Percentiles rank a stretch among this genome's conserved stretches.
phyloP scores from a whole-genome alignment of 2,797 vertebrate genomes.

The Poecile montanus region DNA sequence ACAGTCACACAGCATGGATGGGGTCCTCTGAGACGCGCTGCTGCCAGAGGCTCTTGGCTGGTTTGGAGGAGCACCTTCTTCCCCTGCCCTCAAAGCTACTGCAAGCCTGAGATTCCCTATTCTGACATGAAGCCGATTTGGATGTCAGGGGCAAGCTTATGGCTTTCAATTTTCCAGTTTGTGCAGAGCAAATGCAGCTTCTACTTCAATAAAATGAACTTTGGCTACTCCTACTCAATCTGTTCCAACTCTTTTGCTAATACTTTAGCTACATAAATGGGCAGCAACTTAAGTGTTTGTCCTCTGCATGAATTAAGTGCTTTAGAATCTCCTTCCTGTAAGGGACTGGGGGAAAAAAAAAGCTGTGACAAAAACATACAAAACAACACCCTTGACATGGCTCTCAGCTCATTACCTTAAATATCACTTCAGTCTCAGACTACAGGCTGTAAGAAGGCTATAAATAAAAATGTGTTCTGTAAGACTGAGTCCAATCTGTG shows the following conservation, averaged over 20 bases:
- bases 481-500: not conserved
- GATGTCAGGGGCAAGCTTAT: not conserved
- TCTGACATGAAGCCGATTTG: not conserved
- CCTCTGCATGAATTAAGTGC: not conserved
- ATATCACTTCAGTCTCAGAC: not conserved
- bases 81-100: not conserved
- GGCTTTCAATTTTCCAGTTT: not conserved
- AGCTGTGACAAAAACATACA: not conserved
- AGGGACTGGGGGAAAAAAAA: not conserved
- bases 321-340: not conserved
- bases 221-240: not conserved
- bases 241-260: not conserved
- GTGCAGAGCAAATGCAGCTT: not conserved
- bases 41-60: constrained; percentile 23
- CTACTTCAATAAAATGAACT: not conserved
- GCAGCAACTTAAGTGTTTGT: not conserved
- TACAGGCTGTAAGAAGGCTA: not conserved
- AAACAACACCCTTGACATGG: not conserved
- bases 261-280: not conserved
- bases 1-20: constrained; percentile 66
- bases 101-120: not conserved
- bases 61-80: constrained; percentile 35
- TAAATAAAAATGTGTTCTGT: not conserved
- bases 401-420: not conserved
- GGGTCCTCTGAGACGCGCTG: constrained; percentile 53